A percentile compares a stretch with the other conserved stretches of the same genome.
Conservation (phyloP, 2,888 invertebrate genomes). For the Litoditis marina region DNA sequence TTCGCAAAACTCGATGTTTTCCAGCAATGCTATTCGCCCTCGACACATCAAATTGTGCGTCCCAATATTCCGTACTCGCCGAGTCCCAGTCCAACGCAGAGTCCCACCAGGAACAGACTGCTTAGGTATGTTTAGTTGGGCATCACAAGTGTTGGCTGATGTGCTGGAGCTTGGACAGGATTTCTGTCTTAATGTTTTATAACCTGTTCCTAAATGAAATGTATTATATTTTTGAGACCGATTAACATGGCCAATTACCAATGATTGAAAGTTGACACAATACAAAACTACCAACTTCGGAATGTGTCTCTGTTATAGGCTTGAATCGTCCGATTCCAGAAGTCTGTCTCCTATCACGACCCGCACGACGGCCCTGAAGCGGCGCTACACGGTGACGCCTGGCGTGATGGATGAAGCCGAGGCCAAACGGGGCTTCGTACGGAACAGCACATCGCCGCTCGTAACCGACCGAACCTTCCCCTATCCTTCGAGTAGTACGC, state of each 20-base stretch:
- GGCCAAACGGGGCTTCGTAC: slow-evolving; percentile 7
- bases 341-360: slow-evolving; percentile 15
- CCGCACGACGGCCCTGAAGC: slow-evolving; percentile 4
- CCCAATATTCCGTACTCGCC: slow-evolving; percentile 59
- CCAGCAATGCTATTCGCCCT: slow-evolving; percentile 58
- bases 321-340: no score
- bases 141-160: no score
- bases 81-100: slow-evolving; percentile 40
- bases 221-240: no score
- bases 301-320: background rate
- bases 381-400: slow-evolving; percentile 9
- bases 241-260: no score
- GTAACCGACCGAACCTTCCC: slow-evolving; percentile 36
- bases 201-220: no score
- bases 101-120: slow-evolving; percentile 28
- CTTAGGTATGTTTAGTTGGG: slow-evolving; percentile 19
- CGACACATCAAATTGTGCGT: slow-evolving; percentile 58
- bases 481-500: slow-evolving; percentile 20
- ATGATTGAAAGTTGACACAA: no score
- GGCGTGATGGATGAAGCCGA: slow-evolving; percentile 14
- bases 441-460: slow-evolving; percentile 32
- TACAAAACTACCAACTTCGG: background rate
- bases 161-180: no score
- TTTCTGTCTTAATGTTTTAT: no score
- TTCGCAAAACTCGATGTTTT: no score